These are phyloP conservation scores for Neomonachus schauinslandi DNA, from an alignment of 2,113 vertebrate species.

Conservation along the genomic window DNA sequence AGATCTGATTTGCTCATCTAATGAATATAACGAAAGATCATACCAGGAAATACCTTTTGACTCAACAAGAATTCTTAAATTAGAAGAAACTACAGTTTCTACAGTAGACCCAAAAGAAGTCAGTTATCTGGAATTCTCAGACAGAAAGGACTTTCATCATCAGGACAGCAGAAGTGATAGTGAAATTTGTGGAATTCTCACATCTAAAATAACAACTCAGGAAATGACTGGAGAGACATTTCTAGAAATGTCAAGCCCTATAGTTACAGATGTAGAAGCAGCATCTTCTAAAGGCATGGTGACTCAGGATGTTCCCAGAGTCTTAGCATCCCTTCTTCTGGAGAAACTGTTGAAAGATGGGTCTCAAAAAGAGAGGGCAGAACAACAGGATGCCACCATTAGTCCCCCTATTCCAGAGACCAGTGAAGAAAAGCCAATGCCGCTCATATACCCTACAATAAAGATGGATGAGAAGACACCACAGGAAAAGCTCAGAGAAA, in stretches of 20 bases:
- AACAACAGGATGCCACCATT: neutral
- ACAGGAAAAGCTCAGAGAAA: constrained; percentile 69
- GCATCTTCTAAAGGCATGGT: neutral
- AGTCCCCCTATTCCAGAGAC: neutral
- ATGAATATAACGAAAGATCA: constrained; percentile 55
- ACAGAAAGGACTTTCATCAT: neutral
- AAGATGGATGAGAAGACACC: neutral
- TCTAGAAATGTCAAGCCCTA: neutral
- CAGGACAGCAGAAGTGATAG: neutral
- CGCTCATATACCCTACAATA: neutral
- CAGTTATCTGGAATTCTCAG: neutral
- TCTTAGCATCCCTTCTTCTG: constrained; percentile 21
- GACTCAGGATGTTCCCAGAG: constrained; percentile 33
- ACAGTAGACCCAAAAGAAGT: constrained; percentile 23
- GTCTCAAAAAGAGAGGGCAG: neutral
- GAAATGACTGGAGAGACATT: constrained; percentile 8
- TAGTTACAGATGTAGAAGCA: neutral
- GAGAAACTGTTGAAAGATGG: constrained; percentile 35
- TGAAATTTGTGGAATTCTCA: constrained; percentile 38
- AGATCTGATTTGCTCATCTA: constrained; percentile 30
- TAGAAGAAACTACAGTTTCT: constrained; percentile 39
- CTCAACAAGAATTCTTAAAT: constrained; percentile 26
- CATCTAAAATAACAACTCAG: constrained; percentile 50
- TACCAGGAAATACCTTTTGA: constrained; percentile 42
- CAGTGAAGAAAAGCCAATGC: neutral